Conservation (phyloP, 2,888 invertebrate genomes). For the Torymus tubicola region DNA sequence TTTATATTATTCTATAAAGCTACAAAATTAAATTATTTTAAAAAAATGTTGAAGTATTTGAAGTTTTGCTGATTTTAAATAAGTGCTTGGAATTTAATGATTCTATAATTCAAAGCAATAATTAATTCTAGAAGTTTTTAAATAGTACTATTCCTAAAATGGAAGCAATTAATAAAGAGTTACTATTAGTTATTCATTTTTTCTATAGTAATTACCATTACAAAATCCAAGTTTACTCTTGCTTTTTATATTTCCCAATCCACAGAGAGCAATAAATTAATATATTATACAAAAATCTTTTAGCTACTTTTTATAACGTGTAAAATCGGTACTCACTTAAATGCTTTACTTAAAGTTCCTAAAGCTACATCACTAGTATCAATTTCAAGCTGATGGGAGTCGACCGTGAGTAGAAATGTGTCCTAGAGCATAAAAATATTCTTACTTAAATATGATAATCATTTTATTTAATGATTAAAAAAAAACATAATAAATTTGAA, state of each 20-base stretch:
- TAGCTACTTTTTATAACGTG: conserved; percentile 13
- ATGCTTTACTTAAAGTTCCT: conserved; percentile 93
- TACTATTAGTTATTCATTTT: too few species aligned
- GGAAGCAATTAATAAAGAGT: too few species aligned
- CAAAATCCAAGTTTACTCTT: too few species aligned
- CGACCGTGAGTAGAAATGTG: conserved; percentile 86
- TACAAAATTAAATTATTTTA: conserved; percentile 17
- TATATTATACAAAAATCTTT: too few species aligned
- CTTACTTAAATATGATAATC: conserved; percentile 28
- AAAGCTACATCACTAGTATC: conserved; percentile 91
- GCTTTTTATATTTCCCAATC: too few species aligned
- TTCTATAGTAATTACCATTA: too few species aligned
- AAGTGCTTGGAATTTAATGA: too few species aligned
- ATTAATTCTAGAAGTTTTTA: too few species aligned
- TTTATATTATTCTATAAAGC: conserved; percentile 35
- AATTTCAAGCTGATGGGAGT: conserved; percentile 90
- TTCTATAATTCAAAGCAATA: too few species aligned
- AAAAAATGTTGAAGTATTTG: conserved; percentile 18
- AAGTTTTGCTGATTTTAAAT: too few species aligned
- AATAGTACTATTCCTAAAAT: too few species aligned
- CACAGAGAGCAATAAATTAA: too few species aligned
- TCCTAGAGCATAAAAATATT: conserved; percentile 80
- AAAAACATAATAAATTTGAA: conserved; percentile 26
- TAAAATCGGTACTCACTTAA: conserved; percentile 79
- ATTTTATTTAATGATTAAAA: conserved; percentile 13